Conservation (phyloP, 2,797 vertebrate genomes). For the Chelon labrosus region DNA sequence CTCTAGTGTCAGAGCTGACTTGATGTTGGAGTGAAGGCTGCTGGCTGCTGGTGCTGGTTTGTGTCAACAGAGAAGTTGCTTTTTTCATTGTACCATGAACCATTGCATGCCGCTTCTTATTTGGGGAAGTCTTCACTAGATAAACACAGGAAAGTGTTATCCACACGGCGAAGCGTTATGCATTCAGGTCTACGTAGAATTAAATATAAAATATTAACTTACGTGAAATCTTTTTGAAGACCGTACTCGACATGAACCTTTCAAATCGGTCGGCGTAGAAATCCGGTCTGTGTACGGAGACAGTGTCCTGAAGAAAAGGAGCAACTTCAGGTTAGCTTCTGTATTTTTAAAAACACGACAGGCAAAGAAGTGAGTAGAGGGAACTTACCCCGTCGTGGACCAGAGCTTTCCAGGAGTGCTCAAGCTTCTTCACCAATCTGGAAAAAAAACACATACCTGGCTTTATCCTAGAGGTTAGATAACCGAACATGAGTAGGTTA, state of each 20-base stretch:
- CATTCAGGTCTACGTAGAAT: not conserved
- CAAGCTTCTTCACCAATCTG: constrained; percentile 94
- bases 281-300: constrained; percentile 94
- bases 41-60: constrained; percentile 66
- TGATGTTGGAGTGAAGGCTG: constrained; percentile 46
- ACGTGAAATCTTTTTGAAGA: constrained; percentile 90
- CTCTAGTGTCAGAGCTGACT: constrained; percentile 62
- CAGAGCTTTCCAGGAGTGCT: constrained; percentile 97
- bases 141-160: constrained; percentile 4
- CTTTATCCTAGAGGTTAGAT: constrained; percentile 4
- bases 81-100: constrained; percentile 77
- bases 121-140: constrained; percentile 90
- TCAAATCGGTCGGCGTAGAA: constrained; percentile 97
- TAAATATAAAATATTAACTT: constrained; percentile 57
- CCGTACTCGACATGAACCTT: constrained; percentile 92
- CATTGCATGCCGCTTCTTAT: constrained; percentile 90
- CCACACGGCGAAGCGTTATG: not conserved
- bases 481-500: not conserved
- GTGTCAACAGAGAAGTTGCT: constrained; percentile 70
- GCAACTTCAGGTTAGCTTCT: not conserved
- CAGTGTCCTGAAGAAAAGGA: constrained; percentile 87
- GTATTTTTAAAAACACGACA: not conserved
- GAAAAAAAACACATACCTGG: constrained; percentile 46
- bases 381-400: constrained; percentile 94
- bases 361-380: not conserved